These are phyloP conservation scores for Psilanteris sp. DNA, from an alignment of 1,140 invertebrate genomes.

Conservation along the genomic window DNA sequence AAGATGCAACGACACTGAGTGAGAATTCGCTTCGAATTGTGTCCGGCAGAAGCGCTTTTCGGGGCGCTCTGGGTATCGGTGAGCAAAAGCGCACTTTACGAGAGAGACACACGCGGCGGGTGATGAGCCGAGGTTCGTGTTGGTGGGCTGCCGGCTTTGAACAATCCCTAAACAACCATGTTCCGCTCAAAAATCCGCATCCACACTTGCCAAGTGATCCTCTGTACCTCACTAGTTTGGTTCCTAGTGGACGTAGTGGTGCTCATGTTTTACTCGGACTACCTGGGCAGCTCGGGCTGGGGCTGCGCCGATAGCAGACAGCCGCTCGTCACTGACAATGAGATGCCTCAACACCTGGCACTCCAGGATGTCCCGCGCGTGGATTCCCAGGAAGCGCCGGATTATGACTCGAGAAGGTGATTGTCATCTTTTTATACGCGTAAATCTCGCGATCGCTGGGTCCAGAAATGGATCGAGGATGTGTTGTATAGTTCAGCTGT, in stretches of 20 bases:
- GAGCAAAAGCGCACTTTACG: slow-evolving; percentile 20
- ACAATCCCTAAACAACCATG: slow-evolving; percentile 83
- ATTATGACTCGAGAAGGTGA: slow-evolving; percentile 28
- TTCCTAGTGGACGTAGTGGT: slow-evolving; percentile 94
- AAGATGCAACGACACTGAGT: slow-evolving; percentile 26
- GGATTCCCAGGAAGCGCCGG: slow-evolving; percentile 8
- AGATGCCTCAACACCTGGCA: slow-evolving; percentile 5
- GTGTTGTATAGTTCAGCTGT: no score
- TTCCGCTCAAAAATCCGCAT: slow-evolving; percentile 92
- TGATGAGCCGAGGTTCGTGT: slow-evolving; percentile 69
- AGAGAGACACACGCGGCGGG: slow-evolving; percentile 54
- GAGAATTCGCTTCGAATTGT: not conserved
- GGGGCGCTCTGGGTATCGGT: slow-evolving; percentile 23
- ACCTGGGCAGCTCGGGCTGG: slow-evolving; percentile 86
- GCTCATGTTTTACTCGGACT: slow-evolving; percentile 96
- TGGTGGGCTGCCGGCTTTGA: slow-evolving; percentile 55
- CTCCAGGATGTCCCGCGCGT: slow-evolving; percentile 11
- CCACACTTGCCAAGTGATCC: slow-evolving; percentile 96
- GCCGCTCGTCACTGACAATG: slow-evolving; percentile 30
- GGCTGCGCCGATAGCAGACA: slow-evolving; percentile 78
- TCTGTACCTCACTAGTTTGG: slow-evolving; percentile 97
- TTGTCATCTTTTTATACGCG: not conserved
- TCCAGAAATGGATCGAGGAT: no score
- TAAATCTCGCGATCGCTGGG: no score
- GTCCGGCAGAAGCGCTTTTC: slow-evolving; percentile 20